phyloP scores from a whole-genome alignment of 2,888 invertebrate genomes.

The Acleris holmiana region DNA sequence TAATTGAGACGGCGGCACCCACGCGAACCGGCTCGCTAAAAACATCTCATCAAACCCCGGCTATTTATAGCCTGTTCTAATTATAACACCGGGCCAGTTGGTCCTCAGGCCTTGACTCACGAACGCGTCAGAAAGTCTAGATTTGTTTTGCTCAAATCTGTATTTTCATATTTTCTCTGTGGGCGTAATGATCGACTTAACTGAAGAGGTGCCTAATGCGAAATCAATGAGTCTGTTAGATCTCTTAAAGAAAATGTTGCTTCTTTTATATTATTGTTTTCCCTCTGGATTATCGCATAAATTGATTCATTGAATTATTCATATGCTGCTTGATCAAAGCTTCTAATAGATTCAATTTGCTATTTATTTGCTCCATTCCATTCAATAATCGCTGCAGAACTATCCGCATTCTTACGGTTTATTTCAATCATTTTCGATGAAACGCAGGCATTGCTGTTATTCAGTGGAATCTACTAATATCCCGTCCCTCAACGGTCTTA shows the following conservation, averaged over 20 bases:
- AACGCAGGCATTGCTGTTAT: conserved; percentile 19
- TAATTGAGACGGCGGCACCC: conserved; percentile 71
- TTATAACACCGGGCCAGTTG: conserved; percentile 65
- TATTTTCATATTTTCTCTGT: conserved; percentile 43
- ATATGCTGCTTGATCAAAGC: conserved; percentile 14
- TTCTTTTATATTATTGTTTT: conserved; percentile 12
- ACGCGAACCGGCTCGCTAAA: conserved; percentile 58
- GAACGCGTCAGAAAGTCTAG: conserved; percentile 32
- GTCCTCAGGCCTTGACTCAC: conserved; percentile 59
- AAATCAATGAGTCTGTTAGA: conserved; percentile 16
- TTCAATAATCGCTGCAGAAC: conserved; percentile 31
- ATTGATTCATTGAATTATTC: conserved; percentile 30
- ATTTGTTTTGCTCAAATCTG: conserved; percentile 41
- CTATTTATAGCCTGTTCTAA: conserved; percentile 73
- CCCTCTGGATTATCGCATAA: conserved; percentile 5
- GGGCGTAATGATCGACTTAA: conserved; percentile 44
- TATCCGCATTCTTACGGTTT: conserved; percentile 57
- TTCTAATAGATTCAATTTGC: conserved; percentile 23
- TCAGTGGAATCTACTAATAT: conserved; percentile 27
- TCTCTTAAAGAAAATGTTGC: conserved; percentile 7
- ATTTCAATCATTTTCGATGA: conserved; percentile 44
- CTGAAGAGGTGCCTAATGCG: conserved; percentile 26
- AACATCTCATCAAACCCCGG: conserved; percentile 59
- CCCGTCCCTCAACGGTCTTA: conserved; percentile 11
- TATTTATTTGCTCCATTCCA: conserved; percentile 11